Evolutionary conservation across 2,797 vertebrate species (phyloP), one percentile per base, ranked within the genome.

Genomic region (Adrianichthys oophorus): DNA sequence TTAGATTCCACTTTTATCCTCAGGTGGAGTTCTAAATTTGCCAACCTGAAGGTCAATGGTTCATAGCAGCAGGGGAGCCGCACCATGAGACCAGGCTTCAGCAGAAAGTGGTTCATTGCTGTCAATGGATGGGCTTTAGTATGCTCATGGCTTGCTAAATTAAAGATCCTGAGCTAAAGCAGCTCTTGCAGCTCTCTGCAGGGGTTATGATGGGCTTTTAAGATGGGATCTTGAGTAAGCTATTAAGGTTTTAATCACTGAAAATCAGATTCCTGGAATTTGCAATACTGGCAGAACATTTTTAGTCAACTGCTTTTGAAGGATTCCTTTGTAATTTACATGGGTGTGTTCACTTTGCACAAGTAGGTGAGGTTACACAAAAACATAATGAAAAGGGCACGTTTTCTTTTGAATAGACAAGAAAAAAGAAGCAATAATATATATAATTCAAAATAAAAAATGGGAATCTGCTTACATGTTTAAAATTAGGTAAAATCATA

Each of bases 41-140:
- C 56, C 59, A 68, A 40, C 49, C 62, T 68, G 68, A 63, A 46
- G 32, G 61, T 71, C 19, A 48, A 37, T 18, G 59, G 83, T 87
- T 91, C 87, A 77, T 85, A 89, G 81, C 91, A 89, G 86, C 86
- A 62, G 86, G 85, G 80, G 77, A 49, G 59, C 62, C 1, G 12
- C 52, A 52, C 48, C 77, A 50, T 51, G 65, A 67, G 66, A 61
- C 44, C 23, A 15, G 47, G 46, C 21, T 43, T 44, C 64, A 53
- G 52, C 19, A 47, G 55, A 55, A 59, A 72, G 60, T 44, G 65
- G 62, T 72, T 62, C 65, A 48, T n/a, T 52, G 62, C 52, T 76
- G 71, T 58, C 64, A 69, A 57, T 79, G 67, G 44, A 21, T 50
- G 56, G 71, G 76, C 65, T 87, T 76, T 69, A 62, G 52, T 47